These are phyloP conservation scores for Leptothorax acervorum DNA, from an alignment of 2,888 invertebrate species.

Conservation along the genomic window DNA sequence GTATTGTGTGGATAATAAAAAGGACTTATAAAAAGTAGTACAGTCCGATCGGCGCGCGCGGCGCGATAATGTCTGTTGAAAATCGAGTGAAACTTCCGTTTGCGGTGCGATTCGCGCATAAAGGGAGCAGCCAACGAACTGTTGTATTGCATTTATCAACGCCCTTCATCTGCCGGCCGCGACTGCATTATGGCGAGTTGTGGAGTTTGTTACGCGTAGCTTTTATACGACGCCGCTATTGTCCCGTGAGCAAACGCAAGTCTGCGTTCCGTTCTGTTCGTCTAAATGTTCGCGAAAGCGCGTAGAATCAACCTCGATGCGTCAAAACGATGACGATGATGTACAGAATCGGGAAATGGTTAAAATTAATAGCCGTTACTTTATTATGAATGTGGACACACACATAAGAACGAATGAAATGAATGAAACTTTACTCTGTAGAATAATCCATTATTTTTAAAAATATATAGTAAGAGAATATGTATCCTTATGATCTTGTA, in stretches of 20 bases:
- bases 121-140: conserved; percentile 55
- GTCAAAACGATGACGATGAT: background rate
- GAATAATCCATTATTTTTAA: background rate
- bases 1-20: conserved; percentile 23
- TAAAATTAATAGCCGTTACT: background rate
- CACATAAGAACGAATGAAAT: background rate
- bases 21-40: conserved; percentile 6
- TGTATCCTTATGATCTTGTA: background rate
- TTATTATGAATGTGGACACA: background rate
- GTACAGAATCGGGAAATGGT: background rate
- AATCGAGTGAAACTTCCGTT: conserved; percentile 39
- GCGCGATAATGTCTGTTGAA: conserved; percentile 26
- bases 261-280: background rate
- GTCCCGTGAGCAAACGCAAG: conserved; percentile 57
- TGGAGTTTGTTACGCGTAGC: conserved; percentile 61
- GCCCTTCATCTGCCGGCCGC: conserved; percentile 60
- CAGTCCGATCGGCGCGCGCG: conserved; percentile 22
- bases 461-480: background rate
- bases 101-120: conserved; percentile 1
- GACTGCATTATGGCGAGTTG: conserved; percentile 60
- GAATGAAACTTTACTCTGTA: background rate
- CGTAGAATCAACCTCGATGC: conserved; percentile 11
- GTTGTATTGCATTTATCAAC: conserved; percentile 65
- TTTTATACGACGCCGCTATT: conserved; percentile 71
- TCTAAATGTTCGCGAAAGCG: conserved; percentile 29